Evolutionary conservation across 2,888 invertebrate genomes (phyloP).

Genomic region (Dinocampus coccinellae): DNA sequence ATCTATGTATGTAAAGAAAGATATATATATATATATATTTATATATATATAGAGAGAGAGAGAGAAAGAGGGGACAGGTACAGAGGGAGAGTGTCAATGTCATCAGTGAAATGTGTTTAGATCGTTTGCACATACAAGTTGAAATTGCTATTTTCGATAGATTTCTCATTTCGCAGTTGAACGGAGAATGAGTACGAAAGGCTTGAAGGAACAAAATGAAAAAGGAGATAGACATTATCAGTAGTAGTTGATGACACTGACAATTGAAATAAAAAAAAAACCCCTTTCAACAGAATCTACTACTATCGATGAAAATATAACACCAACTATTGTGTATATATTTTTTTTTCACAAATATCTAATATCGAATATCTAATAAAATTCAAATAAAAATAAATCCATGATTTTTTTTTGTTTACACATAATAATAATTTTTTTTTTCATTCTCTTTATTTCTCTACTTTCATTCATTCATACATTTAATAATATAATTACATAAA

Average conservation of each 20-base stretch:
- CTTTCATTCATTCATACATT: too few relatives aligned
- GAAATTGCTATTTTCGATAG: conserved; percentile 39
- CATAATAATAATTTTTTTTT: too few relatives aligned
- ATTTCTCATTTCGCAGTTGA: conserved; percentile 56
- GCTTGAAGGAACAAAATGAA: background rate
- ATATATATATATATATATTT: too few relatives aligned
- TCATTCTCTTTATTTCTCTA: too few relatives aligned
- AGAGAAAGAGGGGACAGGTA: too few relatives aligned
- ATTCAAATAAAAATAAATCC: too few relatives aligned
- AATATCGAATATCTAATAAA: too few relatives aligned
- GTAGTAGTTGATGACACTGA: background rate
- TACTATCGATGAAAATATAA: conserved; percentile 47
- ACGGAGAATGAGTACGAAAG: conserved; percentile 34
- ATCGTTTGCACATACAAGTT: conserved; percentile 2
- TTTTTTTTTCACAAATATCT: too few relatives aligned
- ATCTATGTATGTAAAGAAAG: background rate
- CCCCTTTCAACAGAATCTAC: conserved; percentile 46
- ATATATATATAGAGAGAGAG: background rate
- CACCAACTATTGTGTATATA: conserved; percentile 29
- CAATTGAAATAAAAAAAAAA: background rate
- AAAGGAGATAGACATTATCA: background rate
- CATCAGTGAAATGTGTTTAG: background rate
- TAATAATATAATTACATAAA: too few relatives aligned
- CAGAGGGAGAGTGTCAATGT: background rate
- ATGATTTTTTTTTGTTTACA: too few relatives aligned